phyloP scores from a whole-genome alignment of 2,888 invertebrate species.

The Cremastinae sp. region DNA sequence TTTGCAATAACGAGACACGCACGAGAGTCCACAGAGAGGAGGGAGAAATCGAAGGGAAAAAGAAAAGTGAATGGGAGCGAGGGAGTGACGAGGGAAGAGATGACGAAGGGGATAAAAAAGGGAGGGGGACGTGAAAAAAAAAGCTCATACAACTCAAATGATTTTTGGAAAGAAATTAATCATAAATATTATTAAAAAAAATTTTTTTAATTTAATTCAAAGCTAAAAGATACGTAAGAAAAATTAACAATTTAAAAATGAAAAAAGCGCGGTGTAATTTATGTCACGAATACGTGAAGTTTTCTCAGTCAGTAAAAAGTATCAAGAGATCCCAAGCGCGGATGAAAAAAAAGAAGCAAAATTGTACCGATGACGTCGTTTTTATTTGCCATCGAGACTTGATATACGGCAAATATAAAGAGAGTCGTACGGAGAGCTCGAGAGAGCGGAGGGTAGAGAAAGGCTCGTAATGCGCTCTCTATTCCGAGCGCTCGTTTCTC shows the following conservation, averaged over 20 bases:
- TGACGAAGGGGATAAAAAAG: not conserved
- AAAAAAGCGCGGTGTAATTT: too few relatives aligned
- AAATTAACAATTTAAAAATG: too few relatives aligned
- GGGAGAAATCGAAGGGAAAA: constrained; percentile 3
- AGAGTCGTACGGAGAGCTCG: constrained; percentile 22
- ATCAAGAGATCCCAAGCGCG: not conserved
- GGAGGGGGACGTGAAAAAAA: constrained; percentile 14
- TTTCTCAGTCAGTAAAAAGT: not conserved
- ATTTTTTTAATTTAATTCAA: too few relatives aligned
- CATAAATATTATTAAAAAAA: too few relatives aligned
- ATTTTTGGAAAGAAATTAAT: too few relatives aligned
- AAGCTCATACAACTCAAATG: not conserved
- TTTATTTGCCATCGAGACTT: too few relatives aligned
- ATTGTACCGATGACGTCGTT: not conserved
- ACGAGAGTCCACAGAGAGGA: constrained; percentile 27
- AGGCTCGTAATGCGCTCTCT: constrained; percentile 27
- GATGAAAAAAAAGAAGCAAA: not conserved
- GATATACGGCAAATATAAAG: constrained; percentile 11
- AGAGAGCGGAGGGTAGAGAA: constrained; percentile 43
- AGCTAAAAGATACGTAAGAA: too few relatives aligned
- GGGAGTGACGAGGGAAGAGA: constrained; percentile 11
- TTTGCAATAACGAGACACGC: constrained; percentile 57
- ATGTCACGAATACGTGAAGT: too few relatives aligned
- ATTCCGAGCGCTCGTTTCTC: constrained; percentile 59
- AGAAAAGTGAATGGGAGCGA: constrained; percentile 21